These are phyloP conservation scores for Oscheius sp. DNA, from an alignment of 2,888 invertebrate genomes.

Conservation along the genomic window DNA sequence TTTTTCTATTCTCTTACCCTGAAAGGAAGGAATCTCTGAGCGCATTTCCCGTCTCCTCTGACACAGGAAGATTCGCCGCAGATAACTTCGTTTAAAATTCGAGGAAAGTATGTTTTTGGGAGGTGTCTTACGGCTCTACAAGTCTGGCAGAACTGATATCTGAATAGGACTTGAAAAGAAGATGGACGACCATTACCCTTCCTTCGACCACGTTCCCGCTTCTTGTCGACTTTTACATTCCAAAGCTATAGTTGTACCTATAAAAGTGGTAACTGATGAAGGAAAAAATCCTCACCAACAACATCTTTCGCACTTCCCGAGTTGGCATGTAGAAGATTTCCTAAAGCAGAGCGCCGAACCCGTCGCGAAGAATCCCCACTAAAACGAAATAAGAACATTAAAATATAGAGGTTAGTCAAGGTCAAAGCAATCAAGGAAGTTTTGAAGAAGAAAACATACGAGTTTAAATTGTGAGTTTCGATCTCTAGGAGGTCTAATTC, in stretches of 20 bases:
- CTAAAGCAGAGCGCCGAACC: not conserved
- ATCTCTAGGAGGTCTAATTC: conserved; percentile 9
- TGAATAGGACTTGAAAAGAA: not conserved
- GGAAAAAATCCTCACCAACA: conserved; percentile 17
- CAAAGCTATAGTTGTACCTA: conserved; percentile 56
- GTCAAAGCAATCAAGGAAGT: too few relatives aligned
- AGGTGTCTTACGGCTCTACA: conserved; percentile 45
- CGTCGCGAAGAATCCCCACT: not conserved
- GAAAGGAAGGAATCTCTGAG: conserved; percentile 56
- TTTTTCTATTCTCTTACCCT: too few relatives aligned
- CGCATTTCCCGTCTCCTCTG: conserved; percentile 51
- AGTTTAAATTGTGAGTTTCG: not conserved
- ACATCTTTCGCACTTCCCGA: conserved; percentile 23
- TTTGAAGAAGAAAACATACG: not conserved
- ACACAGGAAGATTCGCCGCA: conserved; percentile 51
- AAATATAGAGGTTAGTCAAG: not conserved
- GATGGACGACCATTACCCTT: conserved; percentile 8
- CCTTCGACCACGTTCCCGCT: conserved; percentile 8
- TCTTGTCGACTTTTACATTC: conserved; percentile 47
- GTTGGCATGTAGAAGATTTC: conserved; percentile 14
- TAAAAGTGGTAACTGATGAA: too few relatives aligned
- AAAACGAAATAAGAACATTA: not conserved
- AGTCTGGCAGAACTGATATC: conserved; percentile 28
- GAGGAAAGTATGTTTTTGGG: conserved; percentile 49
- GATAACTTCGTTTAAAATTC: conserved; percentile 55